These are phyloP conservation scores for Encarsia formosa DNA, from an alignment of 2,888 invertebrate genomes.

Conservation along the genomic window DNA sequence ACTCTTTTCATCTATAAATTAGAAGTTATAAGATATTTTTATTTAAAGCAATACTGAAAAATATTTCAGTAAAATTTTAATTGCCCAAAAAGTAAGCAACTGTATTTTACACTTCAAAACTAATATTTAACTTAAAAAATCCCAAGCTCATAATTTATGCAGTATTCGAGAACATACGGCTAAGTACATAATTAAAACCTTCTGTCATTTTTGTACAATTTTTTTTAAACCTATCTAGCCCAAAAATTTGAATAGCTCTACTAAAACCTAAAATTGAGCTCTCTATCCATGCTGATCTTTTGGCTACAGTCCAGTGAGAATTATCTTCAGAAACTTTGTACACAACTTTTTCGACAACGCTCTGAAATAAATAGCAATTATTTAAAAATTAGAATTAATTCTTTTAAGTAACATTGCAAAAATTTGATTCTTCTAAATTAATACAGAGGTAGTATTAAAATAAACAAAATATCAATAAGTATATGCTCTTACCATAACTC, in stretches of 20 bases:
- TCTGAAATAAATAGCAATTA: slow-evolving; percentile 54
- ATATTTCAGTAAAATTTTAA: no score
- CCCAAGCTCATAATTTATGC: slow-evolving; percentile 45
- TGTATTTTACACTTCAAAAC: no score
- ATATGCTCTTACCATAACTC: slow-evolving; percentile 73
- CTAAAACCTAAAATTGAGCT: slow-evolving; percentile 86
- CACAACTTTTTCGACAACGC: slow-evolving; percentile 83
- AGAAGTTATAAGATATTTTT: no score
- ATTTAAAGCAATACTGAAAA: no score
- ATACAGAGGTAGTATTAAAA: no score
- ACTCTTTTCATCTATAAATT: no score
- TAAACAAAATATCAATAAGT: neutral
- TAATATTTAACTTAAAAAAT: no score
- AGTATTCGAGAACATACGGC: slow-evolving; percentile 65
- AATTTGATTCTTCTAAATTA: no score
- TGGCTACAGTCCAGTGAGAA: slow-evolving; percentile 70
- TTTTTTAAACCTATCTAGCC: slow-evolving; percentile 82
- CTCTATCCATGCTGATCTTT: slow-evolving; percentile 83
- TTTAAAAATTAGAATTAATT: slow-evolving; percentile 1
- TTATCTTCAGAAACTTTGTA: slow-evolving; percentile 70
- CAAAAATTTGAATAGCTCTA: slow-evolving; percentile 83
- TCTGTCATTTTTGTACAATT: slow-evolving; percentile 77
- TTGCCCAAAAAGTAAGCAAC: no score
- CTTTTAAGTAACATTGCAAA: no score
- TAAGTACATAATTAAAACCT: slow-evolving; percentile 81